Evolutionary conservation across 1,140 invertebrate genomes (phyloP).

Genomic region (Dendrolimus kikuchii): DNA sequence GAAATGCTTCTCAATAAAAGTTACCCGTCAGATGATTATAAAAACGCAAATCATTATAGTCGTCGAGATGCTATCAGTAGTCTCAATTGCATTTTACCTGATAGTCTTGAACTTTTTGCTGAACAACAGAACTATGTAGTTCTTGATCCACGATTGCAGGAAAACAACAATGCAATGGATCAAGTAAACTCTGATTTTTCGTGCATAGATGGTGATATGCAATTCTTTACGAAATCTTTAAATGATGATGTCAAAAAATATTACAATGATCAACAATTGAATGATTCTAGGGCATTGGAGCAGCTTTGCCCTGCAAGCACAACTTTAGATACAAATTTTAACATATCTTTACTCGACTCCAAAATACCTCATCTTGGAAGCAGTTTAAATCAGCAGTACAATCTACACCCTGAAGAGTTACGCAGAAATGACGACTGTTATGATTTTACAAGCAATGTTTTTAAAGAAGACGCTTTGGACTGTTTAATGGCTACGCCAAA

Average conservation of each 20-base stretch:
- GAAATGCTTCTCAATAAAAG: conserved; percentile 51
- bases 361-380: conserved; percentile 45
- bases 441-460: conserved; percentile 44
- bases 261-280: conserved; percentile 55
- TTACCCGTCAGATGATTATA: conserved; percentile 29
- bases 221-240: conserved; percentile 63
- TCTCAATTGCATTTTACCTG: conserved; percentile 53
- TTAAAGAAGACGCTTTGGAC: conserved; percentile 54
- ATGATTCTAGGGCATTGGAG: conserved; percentile 42
- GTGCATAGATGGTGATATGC: conserved; percentile 60
- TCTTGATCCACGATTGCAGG: conserved; percentile 39
- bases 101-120: conserved; percentile 53
- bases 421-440: conserved; percentile 49
- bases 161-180: conserved; percentile 35
- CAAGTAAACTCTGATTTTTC: conserved; percentile 51
- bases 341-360: conserved; percentile 50
- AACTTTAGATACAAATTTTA: conserved; percentile 52
- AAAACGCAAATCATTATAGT: conserved; percentile 28
- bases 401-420: conserved; percentile 37
- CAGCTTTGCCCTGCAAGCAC: conserved; percentile 51
- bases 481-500: conserved; percentile 54
- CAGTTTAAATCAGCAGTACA: conserved; percentile 39
- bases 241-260: conserved; percentile 64
- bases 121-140: conserved; percentile 56
- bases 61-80: conserved; percentile 50